These are phyloP conservation scores for Anthopleura xanthogrammica DNA, from an alignment of 92 coral and sea anemone genomes.

Conservation along the genomic window DNA sequence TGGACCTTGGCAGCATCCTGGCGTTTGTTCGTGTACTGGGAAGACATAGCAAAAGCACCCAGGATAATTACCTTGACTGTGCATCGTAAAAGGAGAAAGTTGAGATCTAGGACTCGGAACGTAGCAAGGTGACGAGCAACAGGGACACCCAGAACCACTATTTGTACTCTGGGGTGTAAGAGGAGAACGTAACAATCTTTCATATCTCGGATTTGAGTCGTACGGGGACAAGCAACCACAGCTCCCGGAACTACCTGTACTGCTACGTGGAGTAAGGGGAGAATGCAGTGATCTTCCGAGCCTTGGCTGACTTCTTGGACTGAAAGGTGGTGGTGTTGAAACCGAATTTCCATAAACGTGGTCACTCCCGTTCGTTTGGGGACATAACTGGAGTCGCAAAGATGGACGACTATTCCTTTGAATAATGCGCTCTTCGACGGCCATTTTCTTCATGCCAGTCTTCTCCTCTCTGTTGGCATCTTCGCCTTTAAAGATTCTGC, in stretches of 20 bases:
- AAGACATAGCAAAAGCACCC: neutral
- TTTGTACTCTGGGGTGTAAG: neutral
- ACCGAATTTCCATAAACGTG: neutral
- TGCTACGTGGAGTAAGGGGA: neutral
- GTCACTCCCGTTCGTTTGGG: neutral
- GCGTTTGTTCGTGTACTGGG: neutral
- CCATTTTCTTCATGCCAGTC: neutral
- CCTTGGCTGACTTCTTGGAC: neutral
- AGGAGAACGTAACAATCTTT: neutral
- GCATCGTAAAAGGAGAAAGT: neutral
- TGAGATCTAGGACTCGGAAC: neutral
- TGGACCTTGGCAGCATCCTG: neutral
- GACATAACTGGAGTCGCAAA: neutral
- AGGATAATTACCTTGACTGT: neutral
- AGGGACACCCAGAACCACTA: neutral
- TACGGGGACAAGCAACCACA: neutral
- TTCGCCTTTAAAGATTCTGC: neutral
- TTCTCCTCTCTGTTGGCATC: neutral
- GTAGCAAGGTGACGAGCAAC: neutral
- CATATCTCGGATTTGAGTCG: neutral
- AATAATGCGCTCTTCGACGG: neutral
- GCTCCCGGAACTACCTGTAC: neutral
- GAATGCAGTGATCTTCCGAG: neutral
- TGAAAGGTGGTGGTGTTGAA: neutral
- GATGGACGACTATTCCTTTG: constrained; percentile 3